Conservation (phyloP, 2,888 invertebrate genomes). For the Sialis fuliginosa region DNA sequence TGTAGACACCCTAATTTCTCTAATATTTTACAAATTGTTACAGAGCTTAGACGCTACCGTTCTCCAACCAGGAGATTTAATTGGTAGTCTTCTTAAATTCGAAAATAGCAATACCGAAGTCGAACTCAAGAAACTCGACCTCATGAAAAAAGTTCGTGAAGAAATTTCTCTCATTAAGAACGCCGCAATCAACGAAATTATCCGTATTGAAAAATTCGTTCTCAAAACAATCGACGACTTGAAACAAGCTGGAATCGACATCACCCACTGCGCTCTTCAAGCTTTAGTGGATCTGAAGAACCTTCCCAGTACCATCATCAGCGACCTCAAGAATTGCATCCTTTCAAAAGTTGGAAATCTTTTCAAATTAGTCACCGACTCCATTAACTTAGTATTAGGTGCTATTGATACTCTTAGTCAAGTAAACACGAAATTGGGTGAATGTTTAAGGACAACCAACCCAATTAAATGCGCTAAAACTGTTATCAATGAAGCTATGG, state of each 20-base stretch:
- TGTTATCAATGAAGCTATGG: constrained; percentile 2
- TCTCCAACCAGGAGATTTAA: too few species aligned
- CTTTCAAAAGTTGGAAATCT: neutral
- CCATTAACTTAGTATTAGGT: constrained; percentile 1
- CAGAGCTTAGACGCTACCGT: too few species aligned
- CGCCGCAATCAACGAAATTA: neutral
- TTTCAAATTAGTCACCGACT: neutral
- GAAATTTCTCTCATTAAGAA: neutral
- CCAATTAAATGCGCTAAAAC: constrained; percentile 4
- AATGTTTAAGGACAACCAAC: constrained; percentile 1
- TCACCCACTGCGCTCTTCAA: neutral
- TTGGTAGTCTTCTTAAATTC: too few species aligned
- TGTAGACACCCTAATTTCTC: too few species aligned
- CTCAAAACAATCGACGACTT: neutral
- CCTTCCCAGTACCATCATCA: neutral
- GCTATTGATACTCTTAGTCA: constrained; percentile 1
- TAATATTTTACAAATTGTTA: too few species aligned
- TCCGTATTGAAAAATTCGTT: neutral
- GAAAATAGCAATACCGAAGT: too few species aligned
- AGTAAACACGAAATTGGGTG: constrained; percentile 2
- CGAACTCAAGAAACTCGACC: too few species aligned
- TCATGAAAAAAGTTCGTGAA: neutral
- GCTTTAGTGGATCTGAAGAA: neutral
- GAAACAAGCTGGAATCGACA: neutral
- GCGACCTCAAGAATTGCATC: neutral